These are phyloP conservation scores for Philopotamus ludificatus DNA, from an alignment of 1,140 invertebrate genomes.

Conservation along the genomic window DNA sequence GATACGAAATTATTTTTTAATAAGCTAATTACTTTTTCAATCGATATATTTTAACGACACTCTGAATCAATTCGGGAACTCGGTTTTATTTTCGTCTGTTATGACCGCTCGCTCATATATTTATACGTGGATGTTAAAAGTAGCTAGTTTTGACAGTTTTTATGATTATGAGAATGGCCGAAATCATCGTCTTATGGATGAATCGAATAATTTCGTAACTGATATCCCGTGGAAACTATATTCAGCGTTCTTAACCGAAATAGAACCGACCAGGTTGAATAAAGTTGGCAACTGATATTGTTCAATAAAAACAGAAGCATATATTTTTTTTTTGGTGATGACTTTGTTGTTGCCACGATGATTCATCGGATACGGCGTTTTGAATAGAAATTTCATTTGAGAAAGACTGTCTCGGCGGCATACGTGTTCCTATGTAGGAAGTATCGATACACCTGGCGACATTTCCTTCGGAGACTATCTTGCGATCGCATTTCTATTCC, in stretches of 20 bases:
- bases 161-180: background rate
- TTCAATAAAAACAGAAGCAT: slow-evolving; percentile 5
- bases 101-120: no score
- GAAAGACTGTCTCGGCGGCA: background rate
- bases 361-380: background rate
- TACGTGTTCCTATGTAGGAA: background rate
- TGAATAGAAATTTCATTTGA: no score
- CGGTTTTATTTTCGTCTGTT: no score
- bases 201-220: background rate
- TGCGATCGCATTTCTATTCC: background rate
- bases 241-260: slow-evolving; percentile 1
- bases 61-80: background rate
- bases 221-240: slow-evolving; percentile 1
- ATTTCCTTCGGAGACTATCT: background rate
- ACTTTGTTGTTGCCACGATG: slow-evolving; percentile 5
- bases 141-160: no score
- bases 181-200: background rate
- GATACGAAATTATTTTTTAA: no score
- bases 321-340: slow-evolving; percentile 17
- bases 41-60: background rate
- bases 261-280: slow-evolving; percentile 2
- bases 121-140: background rate
- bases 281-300: slow-evolving; percentile 25
- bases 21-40: no score
- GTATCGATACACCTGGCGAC: background rate